phyloP scores from a whole-genome alignment of 1,140 invertebrate species.

The Saccostrea cuccullata region DNA sequence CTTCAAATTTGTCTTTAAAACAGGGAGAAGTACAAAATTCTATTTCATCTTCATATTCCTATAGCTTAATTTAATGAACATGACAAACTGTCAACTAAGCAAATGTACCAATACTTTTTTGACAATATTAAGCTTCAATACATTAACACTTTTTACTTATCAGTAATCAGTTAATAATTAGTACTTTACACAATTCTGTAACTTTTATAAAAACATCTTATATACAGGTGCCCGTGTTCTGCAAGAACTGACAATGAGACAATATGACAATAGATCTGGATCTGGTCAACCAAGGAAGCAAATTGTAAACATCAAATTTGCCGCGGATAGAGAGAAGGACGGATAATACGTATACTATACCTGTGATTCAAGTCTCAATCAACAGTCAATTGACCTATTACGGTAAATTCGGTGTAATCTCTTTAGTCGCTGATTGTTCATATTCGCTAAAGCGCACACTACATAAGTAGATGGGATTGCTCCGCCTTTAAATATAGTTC shows the following conservation, averaged over 20 bases:
- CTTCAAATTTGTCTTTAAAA: too few relatives aligned
- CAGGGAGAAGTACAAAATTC: too few relatives aligned
- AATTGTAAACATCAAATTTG: conserved; percentile 22
- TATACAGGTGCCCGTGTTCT: neutral
- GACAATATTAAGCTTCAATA: too few relatives aligned
- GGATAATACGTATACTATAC: conserved; percentile 28
- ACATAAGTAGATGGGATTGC: conserved; percentile 18
- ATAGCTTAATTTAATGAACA: too few relatives aligned
- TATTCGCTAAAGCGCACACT: conserved; percentile 13
- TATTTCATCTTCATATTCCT: too few relatives aligned
- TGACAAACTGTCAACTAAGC: too few relatives aligned
- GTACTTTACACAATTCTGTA: too few relatives aligned
- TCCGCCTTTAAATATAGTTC: conserved; percentile 19
- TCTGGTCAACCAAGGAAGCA: conserved; percentile 21
- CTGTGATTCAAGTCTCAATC: conserved; percentile 30
- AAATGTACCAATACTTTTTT: too few relatives aligned
- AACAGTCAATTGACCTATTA: conserved; percentile 37
- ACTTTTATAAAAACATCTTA: too few relatives aligned
- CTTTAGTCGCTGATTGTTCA: conserved; percentile 35
- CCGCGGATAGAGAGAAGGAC: conserved; percentile 25
- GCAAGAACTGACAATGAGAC: neutral
- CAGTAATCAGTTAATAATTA: too few relatives aligned
- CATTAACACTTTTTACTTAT: too few relatives aligned
- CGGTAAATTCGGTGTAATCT: conserved; percentile 37
- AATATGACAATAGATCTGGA: conserved; percentile 29